Base-by-base conservation (phyloP, 1,140 invertebrate genomes). In the Trichomalopsis sarcophagae region DNA sequence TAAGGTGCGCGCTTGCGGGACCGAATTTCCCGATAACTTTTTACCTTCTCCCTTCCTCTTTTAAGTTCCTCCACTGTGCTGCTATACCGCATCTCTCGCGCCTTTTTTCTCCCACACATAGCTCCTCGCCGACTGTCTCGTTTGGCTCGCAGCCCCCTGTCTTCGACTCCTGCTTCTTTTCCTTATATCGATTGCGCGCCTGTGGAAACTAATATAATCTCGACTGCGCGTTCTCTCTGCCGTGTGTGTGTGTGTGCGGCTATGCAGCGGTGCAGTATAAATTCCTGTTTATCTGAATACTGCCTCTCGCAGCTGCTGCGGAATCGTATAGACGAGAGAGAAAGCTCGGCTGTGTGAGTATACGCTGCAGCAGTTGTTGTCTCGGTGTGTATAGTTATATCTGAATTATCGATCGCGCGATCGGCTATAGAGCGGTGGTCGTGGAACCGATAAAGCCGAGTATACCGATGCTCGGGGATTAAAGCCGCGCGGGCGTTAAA, bases 251-350 rank as follows among this genome's bases (percentile, higher is more conserved):
- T 36, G 3, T 36, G 33, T 17, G 40, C 13, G 47, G 36, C 14
- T 30, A 30, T 9, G 74, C 74, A 9, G 40, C 40, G 0, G n/a
- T 9, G 14, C 33, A 47, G 21, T 79, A 17, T 79, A 84, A 84
- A 84, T 84, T 84, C 75, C 82, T 77, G 75, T 84, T 84, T 84
- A 84, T 84, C 27, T 23, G 75, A 40, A 30, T 62, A 62, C 55
- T 6, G 30, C 27, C 69, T 9, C 36, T 14, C 3, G 75, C 50
- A 76, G 74, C 55, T 62, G 55, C 55, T 62, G 55, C 21, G 14
- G 27, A 82, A 82, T 82, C 47, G 4, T 82, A 74, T 62, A 27
- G 27, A 73, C 81, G 40, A 27, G 66, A n/a, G 81, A 62, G 66
- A n/a, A 40, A 55, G 30, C 30, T 71, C 40, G 17, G 71, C 10